Percentiles rank a stretch among this genome's conserved stretches.
These are phyloP conservation scores for Characodon lateralis DNA, from an alignment of 2,797 vertebrate genomes.

Conservation along the genomic window DNA sequence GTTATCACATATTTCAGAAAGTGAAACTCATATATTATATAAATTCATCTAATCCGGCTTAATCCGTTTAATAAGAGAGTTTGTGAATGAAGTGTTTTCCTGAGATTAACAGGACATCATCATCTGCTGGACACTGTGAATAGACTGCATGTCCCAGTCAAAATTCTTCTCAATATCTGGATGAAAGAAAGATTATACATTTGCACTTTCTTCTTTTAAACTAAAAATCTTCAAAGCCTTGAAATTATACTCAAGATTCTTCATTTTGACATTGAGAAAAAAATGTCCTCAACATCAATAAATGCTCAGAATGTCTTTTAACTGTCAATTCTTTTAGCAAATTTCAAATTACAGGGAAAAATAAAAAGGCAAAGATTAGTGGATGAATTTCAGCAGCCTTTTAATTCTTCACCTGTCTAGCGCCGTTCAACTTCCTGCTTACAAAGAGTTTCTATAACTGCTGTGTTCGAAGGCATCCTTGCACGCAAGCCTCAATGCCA, in stretches of 20 bases:
- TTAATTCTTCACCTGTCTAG: slow-evolving; percentile 3
- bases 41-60: too few relatives aligned
- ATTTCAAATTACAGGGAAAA: not conserved
- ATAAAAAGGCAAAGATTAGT: not conserved
- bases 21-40: too few relatives aligned
- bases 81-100: too few relatives aligned
- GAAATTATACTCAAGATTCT: not conserved
- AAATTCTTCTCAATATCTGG: too few relatives aligned
- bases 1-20: too few relatives aligned
- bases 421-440: not conserved
- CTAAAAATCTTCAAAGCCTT: not conserved
- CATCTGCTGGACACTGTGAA: too few relatives aligned
- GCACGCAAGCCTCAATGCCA: slow-evolving; percentile 19
- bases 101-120: too few relatives aligned
- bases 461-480: slow-evolving; percentile 22
- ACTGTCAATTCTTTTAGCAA: slow-evolving; percentile 5
- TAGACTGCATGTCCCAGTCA: too few relatives aligned
- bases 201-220: too few relatives aligned
- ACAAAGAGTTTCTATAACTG: not conserved
- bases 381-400: slow-evolving; percentile 22
- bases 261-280: too few relatives aligned
- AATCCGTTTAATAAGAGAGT: too few relatives aligned
- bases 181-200: too few relatives aligned
- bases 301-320: not conserved
- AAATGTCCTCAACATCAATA: not conserved